Evolutionary conservation across 2,113 vertebrate genomes (phyloP).

Genomic region (Menidia beryllina): DNA sequence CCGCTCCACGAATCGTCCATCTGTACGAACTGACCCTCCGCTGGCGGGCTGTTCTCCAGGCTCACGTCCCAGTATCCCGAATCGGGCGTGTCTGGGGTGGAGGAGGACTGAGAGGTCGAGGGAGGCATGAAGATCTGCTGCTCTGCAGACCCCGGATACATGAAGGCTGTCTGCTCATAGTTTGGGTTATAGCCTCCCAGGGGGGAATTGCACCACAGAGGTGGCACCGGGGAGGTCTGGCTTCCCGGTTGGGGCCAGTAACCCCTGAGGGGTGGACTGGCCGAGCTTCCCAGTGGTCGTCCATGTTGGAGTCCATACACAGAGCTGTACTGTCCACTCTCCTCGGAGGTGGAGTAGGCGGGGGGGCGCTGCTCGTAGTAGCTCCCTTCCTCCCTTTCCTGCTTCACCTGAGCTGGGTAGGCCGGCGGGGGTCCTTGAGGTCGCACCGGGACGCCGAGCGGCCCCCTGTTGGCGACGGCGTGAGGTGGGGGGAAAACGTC

Average conservation of each 20-base stretch:
- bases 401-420: slow-evolving; percentile 65
- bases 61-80: slow-evolving; percentile 72
- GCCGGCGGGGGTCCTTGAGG: slow-evolving; percentile 42
- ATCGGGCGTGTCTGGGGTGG: slow-evolving; percentile 71
- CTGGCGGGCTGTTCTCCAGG: slow-evolving; percentile 41
- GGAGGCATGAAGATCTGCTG: slow-evolving; percentile 37
- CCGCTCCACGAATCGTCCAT: slow-evolving; percentile 54
- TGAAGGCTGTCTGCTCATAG: slow-evolving; percentile 21
- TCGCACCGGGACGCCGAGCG: background rate
- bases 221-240: slow-evolving; percentile 27
- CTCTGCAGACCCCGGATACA: slow-evolving; percentile 53
- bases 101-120: slow-evolving; percentile 42
- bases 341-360: slow-evolving; percentile 23
- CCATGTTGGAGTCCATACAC: slow-evolving; percentile 46
- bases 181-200: slow-evolving; percentile 32
- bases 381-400: slow-evolving; percentile 54
- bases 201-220: slow-evolving; percentile 55
- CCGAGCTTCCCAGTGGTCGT: slow-evolving; percentile 7
- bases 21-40: slow-evolving; percentile 26
- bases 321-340: slow-evolving; percentile 48
- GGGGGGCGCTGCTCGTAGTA: slow-evolving; percentile 53
- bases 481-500: slow-evolving; percentile 34
- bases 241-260: slow-evolving; percentile 52
- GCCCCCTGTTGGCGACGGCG: background rate
- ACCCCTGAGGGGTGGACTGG: slow-evolving; percentile 30